Evolutionary conservation across 2,888 invertebrate species (phyloP).

Genomic region (Sinotaia quadrata): DNA sequence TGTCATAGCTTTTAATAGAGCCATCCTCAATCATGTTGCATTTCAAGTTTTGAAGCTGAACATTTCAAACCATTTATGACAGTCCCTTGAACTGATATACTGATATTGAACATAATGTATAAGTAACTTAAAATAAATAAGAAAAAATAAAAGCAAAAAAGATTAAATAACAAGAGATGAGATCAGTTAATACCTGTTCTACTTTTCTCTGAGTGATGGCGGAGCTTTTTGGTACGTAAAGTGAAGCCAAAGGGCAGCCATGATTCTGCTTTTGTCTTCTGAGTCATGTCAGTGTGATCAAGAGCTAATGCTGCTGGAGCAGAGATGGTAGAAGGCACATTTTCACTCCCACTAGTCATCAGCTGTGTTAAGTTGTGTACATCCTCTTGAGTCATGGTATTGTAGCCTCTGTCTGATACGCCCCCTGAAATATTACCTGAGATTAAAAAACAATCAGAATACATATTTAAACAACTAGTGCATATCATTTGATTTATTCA

Average conservation of each 20-base stretch:
- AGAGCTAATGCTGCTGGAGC: background rate
- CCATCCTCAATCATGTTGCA: too few relatives aligned
- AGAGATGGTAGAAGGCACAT: slow-evolving; percentile 9
- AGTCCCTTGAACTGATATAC: too few relatives aligned
- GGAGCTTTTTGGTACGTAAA: slow-evolving; percentile 41
- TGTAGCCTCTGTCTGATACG: slow-evolving; percentile 74
- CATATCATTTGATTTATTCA: too few relatives aligned
- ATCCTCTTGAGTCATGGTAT: slow-evolving; percentile 74
- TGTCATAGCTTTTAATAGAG: too few relatives aligned
- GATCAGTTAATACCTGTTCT: slow-evolving; percentile 34
- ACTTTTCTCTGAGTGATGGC: slow-evolving; percentile 27
- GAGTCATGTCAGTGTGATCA: slow-evolving; percentile 15
- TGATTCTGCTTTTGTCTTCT: slow-evolving; percentile 43
- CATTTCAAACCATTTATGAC: too few relatives aligned
- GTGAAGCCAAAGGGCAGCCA: slow-evolving; percentile 51
- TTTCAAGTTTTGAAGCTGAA: too few relatives aligned
- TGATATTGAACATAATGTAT: too few relatives aligned
- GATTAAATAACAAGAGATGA: too few relatives aligned
- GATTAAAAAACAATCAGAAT: too few relatives aligned
- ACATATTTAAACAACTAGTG: too few relatives aligned
- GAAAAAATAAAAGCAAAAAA: too few relatives aligned
- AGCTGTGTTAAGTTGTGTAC: slow-evolving; percentile 57
- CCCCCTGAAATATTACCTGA: slow-evolving; percentile 71
- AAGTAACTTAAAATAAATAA: too few relatives aligned
- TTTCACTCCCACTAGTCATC: slow-evolving; percentile 32